Evolutionary conservation across 2,888 invertebrate genomes (phyloP), one percentile per base, ranked within the genome.

Genomic region (Mythimna pallens): DNA sequence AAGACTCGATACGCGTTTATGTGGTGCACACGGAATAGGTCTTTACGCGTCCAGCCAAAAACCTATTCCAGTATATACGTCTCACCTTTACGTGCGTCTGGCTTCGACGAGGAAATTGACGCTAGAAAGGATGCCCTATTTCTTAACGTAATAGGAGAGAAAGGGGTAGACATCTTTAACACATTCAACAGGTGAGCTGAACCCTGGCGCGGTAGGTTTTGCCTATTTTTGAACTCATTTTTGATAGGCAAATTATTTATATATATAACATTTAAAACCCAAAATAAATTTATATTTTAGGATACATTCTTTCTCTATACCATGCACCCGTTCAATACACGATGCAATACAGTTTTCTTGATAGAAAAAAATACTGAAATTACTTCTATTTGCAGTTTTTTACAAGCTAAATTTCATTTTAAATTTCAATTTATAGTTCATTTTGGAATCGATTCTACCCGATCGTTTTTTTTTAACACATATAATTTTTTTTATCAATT

Each of bases 401-500:
- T 50, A 12, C 47, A 30, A 63, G 47, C 4, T 0, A 34, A n/a
- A n/a, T 64, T 30, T n/a, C n/a, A 50, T 50, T 64, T 64, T 64
- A 50, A 3, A 57, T 30, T 30, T 30, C 30, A 57, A 61, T 61
- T n/a, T 61, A 40, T 2, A 62, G 61, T 1, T 62, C 17, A 43
- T 62, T 62, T 62, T 40, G 5, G 40, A 62, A 62, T 62, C 17
- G 62, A 62, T 62, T 62, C 25, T 43, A 62, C 25, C 22, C 43
- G 43, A 25, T 62, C 14, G 43, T 34, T 61, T 61, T 61, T 22
- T n/a, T n/a, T n/a, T 25, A 0, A 36, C n/a, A 20, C n/a, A n/a
- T n/a, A n/a, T n/a, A n/a, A n/a, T n/a, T n/a, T 36, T 59, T 59
- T 59, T 59, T 59, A 36, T n/a, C 59, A 36, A 59, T 59, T 59